phyloP scores from a whole-genome alignment of 2,888 invertebrate genomes.

The Netelia fuscicornis region DNA sequence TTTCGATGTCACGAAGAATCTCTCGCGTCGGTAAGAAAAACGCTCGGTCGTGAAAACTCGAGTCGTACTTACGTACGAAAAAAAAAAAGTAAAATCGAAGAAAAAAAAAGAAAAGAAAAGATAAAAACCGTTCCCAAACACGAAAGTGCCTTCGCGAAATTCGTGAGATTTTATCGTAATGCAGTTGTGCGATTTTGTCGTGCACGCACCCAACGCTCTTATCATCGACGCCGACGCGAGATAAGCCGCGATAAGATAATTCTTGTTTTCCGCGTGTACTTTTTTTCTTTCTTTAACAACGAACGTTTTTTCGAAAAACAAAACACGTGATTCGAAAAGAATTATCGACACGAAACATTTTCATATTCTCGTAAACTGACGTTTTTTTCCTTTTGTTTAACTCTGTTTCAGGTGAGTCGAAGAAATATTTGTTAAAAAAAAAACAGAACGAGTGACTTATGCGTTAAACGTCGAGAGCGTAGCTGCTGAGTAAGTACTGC shows the following conservation, averaged over 20 bases:
- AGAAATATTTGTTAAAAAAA: constrained; percentile 2
- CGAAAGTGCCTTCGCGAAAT: background rate
- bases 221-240: constrained; percentile 56
- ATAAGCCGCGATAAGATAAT: constrained; percentile 64
- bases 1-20: background rate
- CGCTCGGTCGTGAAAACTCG: background rate
- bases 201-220: constrained; percentile 36
- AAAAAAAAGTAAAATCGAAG: background rate
- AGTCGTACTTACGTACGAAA: background rate
- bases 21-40: background rate
- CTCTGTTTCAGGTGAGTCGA: constrained; percentile 63
- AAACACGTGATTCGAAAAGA: background rate
- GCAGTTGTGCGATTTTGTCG: constrained; percentile 26
- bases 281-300: background rate
- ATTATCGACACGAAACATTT: constrained; percentile 3
- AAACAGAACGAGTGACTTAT: background rate
- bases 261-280: constrained; percentile 13
- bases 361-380: constrained; percentile 12
- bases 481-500: constrained; percentile 8
- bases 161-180: constrained; percentile 1
- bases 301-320: background rate
- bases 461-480: background rate
- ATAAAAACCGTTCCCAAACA: background rate
- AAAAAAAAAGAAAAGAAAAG: too few relatives aligned
- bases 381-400: constrained; percentile 21